phyloP scores from a whole-genome alignment of 2,797 vertebrate genomes.

The Gastrophryne carolinensis region DNA sequence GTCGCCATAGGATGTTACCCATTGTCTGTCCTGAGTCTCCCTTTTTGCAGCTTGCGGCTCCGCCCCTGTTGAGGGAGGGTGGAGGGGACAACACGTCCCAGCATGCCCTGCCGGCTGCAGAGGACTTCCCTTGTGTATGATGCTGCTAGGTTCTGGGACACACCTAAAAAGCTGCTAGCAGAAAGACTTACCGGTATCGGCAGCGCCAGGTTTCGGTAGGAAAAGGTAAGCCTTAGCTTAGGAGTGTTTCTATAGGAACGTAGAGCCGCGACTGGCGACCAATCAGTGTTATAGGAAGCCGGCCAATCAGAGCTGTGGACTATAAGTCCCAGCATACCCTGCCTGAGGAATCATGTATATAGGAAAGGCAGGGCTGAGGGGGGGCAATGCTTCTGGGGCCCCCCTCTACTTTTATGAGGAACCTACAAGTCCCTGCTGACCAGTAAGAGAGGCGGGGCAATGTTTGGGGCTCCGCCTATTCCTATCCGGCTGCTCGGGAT shows the following conservation, averaged over 20 bases:
- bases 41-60: not conserved
- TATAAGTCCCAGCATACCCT: too few species aligned
- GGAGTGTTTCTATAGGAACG: constrained; percentile 55
- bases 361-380: too few species aligned
- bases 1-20: constrained; percentile 41
- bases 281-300: constrained; percentile 10
- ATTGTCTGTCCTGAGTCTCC: constrained; percentile 50
- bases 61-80: not conserved
- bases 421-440: too few species aligned
- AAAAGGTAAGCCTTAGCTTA: constrained; percentile 44
- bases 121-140: constrained; percentile 44
- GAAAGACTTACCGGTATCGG: constrained; percentile 59
- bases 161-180: constrained; percentile 62
- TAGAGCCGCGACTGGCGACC: not conserved
- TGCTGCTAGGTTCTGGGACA: constrained; percentile 57
- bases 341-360: too few species aligned
- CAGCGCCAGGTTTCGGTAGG: constrained; percentile 69
- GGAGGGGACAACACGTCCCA: too few species aligned
- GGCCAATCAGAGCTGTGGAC: too few species aligned
- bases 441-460: too few species aligned
- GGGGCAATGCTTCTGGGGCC: too few species aligned
- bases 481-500: too few species aligned
- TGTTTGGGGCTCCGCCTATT: too few species aligned
- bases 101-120: too few species aligned
- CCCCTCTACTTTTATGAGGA: too few species aligned